Base-by-base conservation (phyloP, 2,888 invertebrate genomes). In the Xestia ashworthii region DNA sequence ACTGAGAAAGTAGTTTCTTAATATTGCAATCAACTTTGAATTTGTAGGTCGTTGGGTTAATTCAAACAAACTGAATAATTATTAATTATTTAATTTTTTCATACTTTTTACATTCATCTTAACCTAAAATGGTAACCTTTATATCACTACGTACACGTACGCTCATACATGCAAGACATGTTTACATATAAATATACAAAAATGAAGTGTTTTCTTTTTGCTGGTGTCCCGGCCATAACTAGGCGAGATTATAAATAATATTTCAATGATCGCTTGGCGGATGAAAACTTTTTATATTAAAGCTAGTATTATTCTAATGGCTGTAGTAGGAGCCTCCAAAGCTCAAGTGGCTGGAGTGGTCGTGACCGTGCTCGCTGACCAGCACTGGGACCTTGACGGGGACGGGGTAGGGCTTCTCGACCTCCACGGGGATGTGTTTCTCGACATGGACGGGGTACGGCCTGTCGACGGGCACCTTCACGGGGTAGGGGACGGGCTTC, bases 391-490 rank as follows among this genome's bases (percentile, higher is more conserved):
- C 97, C 84, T 97, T 97, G 5, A 97, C 96, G 88, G 97, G 97
- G 16, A 97, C 97, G 70, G 97, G 97, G 91, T 95, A 95, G 60
- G 97, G 97, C 93, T 92, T 97, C 92, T 97, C 97, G 8, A 97
- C 96, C 19, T 93, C 85, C 32, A 97, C 93, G 64, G 97, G 96
- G 82, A 95, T 89, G 70, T 94, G 97, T 90, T 91, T 97, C 86
- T 97, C 97, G 4, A 97, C 92, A 75, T 93, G 95, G n/a, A 97
- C 97, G 85, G 97, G 97, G 95, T 97, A 97, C 32, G 98, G 98
- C 93, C 97, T 97, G 92, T 98, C 97, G 66, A 97, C 97, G 82
- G 97, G 97, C 53, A 98, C 97, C 91, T 98, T 97, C 38, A 98
- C 98, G 83, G 98, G 97, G 88, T 96, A 96, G 32, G 97, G 95